These are phyloP conservation scores for Etheostoma cragini DNA, from an alignment of 2,113 vertebrate species.

Conservation along the genomic window DNA sequence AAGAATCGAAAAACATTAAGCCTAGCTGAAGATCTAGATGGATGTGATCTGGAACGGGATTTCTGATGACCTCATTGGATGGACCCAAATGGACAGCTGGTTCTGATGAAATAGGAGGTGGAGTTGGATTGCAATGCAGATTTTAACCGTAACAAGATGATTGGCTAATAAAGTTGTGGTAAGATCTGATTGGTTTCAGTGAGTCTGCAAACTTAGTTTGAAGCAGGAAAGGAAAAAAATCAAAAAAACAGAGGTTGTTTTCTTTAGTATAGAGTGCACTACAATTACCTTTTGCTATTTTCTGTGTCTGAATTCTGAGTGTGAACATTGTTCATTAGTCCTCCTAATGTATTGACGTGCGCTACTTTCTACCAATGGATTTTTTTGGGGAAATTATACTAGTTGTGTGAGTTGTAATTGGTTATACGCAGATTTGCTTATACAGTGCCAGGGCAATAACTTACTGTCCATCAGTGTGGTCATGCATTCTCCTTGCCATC, in stretches of 20 bases:
- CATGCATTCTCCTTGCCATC: not conserved
- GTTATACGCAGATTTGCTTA: not conserved
- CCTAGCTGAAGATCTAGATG: conserved; percentile 29
- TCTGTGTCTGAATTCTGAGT: not conserved
- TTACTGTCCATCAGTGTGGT: not conserved
- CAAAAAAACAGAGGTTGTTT: not conserved
- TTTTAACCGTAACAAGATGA: not conserved
- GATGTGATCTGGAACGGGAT: conserved; percentile 37
- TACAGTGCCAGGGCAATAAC: not conserved
- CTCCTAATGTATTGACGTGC: not conserved
- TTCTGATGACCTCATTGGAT: conserved; percentile 33
- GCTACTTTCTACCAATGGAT: too few relatives aligned
- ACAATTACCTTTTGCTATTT: not conserved
- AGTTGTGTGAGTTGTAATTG: not conserved
- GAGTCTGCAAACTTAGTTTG: not conserved
- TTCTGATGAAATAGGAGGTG: conserved; percentile 29
- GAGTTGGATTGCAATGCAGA: not conserved
- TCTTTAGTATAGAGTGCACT: not conserved
- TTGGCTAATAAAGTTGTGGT: not conserved
- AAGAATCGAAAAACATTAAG: conserved; percentile 6
- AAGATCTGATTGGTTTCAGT: not conserved
- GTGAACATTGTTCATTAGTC: not conserved
- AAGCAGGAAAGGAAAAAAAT: not conserved
- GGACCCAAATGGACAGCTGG: conserved; percentile 25
- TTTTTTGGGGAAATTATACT: too few relatives aligned